phyloP scores from a whole-genome alignment of 2,113 vertebrate species.

The Elaphurus davidianus region DNA sequence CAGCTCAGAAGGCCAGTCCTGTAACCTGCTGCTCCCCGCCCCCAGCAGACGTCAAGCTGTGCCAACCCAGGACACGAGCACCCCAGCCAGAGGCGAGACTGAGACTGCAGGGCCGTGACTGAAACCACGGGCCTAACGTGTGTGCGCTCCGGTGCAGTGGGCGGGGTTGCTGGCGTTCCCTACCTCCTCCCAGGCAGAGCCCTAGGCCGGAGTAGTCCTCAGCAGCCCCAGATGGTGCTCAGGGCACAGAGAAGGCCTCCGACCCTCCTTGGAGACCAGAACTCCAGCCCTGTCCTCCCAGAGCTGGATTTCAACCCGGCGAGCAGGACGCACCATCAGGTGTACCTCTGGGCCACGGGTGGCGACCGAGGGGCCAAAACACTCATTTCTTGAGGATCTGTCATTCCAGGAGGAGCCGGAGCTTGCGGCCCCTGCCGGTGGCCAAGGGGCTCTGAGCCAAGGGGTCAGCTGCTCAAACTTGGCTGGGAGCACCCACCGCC shows the following conservation, averaged over 20 bases:
- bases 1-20: neutral
- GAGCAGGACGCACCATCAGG: fast-evolving
- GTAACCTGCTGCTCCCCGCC: neutral
- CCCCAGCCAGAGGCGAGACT: neutral
- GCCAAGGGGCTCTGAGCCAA: neutral
- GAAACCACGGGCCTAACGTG: fast-evolving
- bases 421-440: fast-evolving
- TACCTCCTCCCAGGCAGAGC: neutral
- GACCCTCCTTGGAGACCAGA: neutral
- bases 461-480: neutral
- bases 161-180: neutral
- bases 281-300: neutral
- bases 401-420: neutral
- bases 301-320: neutral
- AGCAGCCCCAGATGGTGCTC: neutral
- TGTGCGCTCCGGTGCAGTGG: fast-evolving
- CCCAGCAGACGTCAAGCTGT: neutral
- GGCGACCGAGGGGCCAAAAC: fast-evolving
- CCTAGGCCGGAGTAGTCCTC: fast-evolving
- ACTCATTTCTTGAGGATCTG: fast-evolving
- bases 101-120: fast-evolving
- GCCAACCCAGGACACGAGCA: neutral
- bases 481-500: neutral
- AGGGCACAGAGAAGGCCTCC: neutral
- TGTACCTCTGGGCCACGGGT: no score